Conservation (phyloP, 2,113 vertebrate genomes). For the Uropsilus gracilis region DNA sequence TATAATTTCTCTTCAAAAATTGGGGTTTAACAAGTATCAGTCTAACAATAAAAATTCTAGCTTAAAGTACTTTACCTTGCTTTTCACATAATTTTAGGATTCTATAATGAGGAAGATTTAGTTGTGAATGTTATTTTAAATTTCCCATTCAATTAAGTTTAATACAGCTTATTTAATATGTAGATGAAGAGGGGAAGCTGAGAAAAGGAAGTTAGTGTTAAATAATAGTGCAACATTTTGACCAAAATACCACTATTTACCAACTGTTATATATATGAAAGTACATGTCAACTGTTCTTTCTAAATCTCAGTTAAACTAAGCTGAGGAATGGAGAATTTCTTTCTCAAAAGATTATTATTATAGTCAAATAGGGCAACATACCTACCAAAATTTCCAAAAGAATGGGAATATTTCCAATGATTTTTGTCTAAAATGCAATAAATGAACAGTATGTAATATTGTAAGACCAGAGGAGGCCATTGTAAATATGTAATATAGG, state of each 20-base stretch:
- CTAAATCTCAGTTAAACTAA: not conserved
- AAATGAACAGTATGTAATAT: not conserved
- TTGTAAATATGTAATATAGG: not conserved
- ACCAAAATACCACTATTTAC: not conserved
- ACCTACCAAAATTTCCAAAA: not conserved
- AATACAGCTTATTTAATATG: not conserved
- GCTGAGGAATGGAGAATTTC: not conserved
- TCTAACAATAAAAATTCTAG: constrained; percentile 23
- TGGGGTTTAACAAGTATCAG: constrained; percentile 28
- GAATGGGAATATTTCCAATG: not conserved
- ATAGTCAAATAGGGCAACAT: no score
- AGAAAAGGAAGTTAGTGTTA: not conserved
- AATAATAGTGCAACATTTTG: not conserved
- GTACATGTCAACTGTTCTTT: not conserved
- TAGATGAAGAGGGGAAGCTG: not conserved
- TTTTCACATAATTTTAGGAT: constrained; percentile 15
- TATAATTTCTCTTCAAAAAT: constrained; percentile 59
- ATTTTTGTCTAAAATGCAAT: not conserved
- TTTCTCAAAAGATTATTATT: not conserved
- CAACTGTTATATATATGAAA: not conserved
- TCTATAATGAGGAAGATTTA: constrained; percentile 8
- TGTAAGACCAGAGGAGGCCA: not conserved
- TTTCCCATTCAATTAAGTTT: constrained; percentile 35
- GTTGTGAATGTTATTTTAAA: constrained; percentile 39
- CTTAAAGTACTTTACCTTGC: not conserved